Base-by-base conservation (phyloP, 1,140 invertebrate genomes). In the Parasteatoda tepidariorum region DNA sequence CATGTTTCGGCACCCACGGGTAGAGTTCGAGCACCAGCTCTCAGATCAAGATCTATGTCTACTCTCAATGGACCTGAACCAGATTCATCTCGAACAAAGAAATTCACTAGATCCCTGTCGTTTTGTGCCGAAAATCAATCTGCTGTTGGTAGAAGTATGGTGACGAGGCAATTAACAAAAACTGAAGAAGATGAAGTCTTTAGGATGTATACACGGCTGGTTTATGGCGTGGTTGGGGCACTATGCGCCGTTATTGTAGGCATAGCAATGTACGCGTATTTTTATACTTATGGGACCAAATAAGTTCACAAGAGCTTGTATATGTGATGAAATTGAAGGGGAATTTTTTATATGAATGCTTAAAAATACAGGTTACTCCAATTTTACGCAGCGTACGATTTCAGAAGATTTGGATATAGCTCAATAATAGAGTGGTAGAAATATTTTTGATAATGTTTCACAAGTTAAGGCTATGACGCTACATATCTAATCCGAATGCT, bases 101-200 rank as follows among this genome's bases (percentile, higher is more conserved):
- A 66, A 7, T 81, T 81, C 64, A 70, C 48, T 7, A 55, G 78
- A 9, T 81, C 78, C 2, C 33, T 81, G 24, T 81, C 78, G 2
- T 81, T 81, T 34, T 81, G 78, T 22, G 66, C 24, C 15, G 57
- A 75, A 22, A 41, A 71, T 9, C 68, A 48, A 7, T 7, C 30
- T 18, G 4, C 3, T 13, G 61, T 26, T 34, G 54, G 28, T 31
- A 30, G 26, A 2, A 41, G 41, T 22, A 68, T 28, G 0, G 9
- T 33, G 18, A 61, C 7, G n/a, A n/a, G 78, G 13, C 66, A 68
- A 24, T 24, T 81, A n/a, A 81, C 78, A 7, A 26, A 61, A 26
- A n/a, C 64, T n/a, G 78, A 81, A 70, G 78, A 81, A 26, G 78
- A 81, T 30, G 78, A 81, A 30, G 78, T 81, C 9, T 81, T 81